Conservation (phyloP, 2,797 vertebrate genomes). For the Oreochromis grahami region DNA sequence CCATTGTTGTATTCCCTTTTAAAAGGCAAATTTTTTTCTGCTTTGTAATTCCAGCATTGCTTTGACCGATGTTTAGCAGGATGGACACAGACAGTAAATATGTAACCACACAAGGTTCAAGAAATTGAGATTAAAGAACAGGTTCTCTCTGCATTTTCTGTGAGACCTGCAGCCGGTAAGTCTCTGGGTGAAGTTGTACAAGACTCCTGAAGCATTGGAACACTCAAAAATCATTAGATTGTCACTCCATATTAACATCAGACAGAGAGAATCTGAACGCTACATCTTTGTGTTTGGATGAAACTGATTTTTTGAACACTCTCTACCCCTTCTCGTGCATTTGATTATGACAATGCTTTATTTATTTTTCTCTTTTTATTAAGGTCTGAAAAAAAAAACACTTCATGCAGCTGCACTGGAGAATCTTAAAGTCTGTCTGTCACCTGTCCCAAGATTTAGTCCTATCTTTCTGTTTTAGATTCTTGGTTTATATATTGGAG, state of each 20-base stretch:
- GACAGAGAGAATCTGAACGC: background rate
- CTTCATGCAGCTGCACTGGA: background rate
- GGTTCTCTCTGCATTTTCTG: conserved; percentile 1
- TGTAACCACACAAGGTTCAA: background rate
- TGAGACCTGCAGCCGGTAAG: conserved; percentile 3
- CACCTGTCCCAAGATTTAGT: background rate
- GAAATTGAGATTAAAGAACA: background rate
- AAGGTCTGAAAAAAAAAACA: background rate
- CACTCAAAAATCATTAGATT: conserved; percentile 46
- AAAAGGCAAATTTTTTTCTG: background rate
- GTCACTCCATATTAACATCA: conserved; percentile 45
- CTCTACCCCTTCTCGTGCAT: background rate
- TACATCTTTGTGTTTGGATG: background rate
- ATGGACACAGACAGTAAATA: background rate
- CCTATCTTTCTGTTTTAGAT: background rate
- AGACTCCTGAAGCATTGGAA: conserved; percentile 31
- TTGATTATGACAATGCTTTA: background rate
- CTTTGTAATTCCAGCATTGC: background rate
- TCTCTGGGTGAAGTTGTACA: conserved; percentile 22
- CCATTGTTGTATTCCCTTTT: background rate
- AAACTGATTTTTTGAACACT: background rate
- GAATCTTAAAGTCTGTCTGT: background rate
- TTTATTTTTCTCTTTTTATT: background rate
- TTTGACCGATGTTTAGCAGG: background rate
- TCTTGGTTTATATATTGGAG: background rate